Base-by-base conservation (phyloP, 2,888 invertebrate species). In the Cetonia aurata region DNA sequence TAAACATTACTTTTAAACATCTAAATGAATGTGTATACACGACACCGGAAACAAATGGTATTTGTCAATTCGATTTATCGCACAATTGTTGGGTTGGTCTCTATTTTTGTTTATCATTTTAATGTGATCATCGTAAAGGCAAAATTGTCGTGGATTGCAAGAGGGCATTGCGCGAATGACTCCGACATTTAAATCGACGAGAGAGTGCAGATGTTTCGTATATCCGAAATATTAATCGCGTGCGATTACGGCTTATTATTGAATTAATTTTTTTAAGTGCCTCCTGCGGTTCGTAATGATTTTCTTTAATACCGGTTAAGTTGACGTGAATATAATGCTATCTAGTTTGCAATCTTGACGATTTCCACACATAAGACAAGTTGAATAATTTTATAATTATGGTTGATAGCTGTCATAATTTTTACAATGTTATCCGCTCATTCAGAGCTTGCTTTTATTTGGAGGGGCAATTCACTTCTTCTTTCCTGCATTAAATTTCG, bases 161-260 rank as follows among this genome's bases (percentile, higher is more conserved):
- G 25, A 25, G n/a, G n/a, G n/a, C n/a, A n/a, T n/a, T n/a, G n/a
- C n/a, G n/a, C n/a, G n/a, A n/a, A 1, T 25, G 25, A 25, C 25
- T 3, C 25, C 4, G 3, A 25, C 25, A 4, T 25, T 56, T 41
- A 56, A 56, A 37, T 37, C 41, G 56, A 56, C 37, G 13, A 13
- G 15, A 15, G 56, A 10, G 3, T 37, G 62, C 62, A 62, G 62
- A 48, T 62, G 60, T 46, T 60, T 3, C 46, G 33, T 48, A 62
- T 31, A 33, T 48, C 48, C 33, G 33, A 13, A 59, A 62, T 42
- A 60, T 25, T 46, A 60, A 60, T 60, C 31, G 48, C 33, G n/a
- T 8, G 15, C 33, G 60, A 48, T 60, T 48, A 46, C 8, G 33
- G 25, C 31, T 62, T 48, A 48, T 33, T 62, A 62, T 62, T 62